phyloP scores from a whole-genome alignment of 2,797 vertebrate genomes.

The Antrozous pallidus region DNA sequence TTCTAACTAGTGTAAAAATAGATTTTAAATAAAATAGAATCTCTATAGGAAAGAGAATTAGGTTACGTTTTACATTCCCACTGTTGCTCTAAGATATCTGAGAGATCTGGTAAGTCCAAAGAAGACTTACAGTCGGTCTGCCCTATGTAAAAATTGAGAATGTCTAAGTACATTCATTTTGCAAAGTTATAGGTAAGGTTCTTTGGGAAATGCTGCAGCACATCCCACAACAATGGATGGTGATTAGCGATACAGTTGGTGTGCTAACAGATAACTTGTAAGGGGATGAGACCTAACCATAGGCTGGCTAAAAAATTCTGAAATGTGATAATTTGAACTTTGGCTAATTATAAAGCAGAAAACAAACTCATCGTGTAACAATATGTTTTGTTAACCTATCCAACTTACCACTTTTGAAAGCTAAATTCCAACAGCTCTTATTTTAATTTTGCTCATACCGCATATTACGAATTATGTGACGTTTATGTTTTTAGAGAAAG shows the following conservation, averaged over 20 bases:
- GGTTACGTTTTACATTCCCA: slow-evolving; percentile 61
- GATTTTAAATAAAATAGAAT: slow-evolving; percentile 80
- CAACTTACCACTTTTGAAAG: background rate
- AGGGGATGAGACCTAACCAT: background rate
- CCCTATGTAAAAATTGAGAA: slow-evolving; percentile 50
- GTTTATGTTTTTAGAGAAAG: slow-evolving; percentile 12
- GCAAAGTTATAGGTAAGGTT: slow-evolving; percentile 52
- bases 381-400: slow-evolving; percentile 8
- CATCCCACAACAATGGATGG: slow-evolving; percentile 47
- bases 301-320: background rate
- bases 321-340: slow-evolving; percentile 49
- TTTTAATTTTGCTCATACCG: slow-evolving; percentile 20
- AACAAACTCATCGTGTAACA: slow-evolving; percentile 21
- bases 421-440: slow-evolving; percentile 28
- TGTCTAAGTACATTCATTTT: slow-evolving; percentile 63
- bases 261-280: background rate
- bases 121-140: slow-evolving; percentile 40
- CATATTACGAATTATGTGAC: background rate
- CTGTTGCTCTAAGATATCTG: slow-evolving; percentile 57
- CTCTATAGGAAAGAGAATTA: slow-evolving; percentile 77
- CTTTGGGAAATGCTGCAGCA: slow-evolving; percentile 48
- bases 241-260: background rate
- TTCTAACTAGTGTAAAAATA: slow-evolving; percentile 80
- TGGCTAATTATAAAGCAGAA: slow-evolving; percentile 61
- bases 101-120: slow-evolving; percentile 52